Conservation (phyloP, 2,797 vertebrate genomes). For the Remorina albescens region DNA sequence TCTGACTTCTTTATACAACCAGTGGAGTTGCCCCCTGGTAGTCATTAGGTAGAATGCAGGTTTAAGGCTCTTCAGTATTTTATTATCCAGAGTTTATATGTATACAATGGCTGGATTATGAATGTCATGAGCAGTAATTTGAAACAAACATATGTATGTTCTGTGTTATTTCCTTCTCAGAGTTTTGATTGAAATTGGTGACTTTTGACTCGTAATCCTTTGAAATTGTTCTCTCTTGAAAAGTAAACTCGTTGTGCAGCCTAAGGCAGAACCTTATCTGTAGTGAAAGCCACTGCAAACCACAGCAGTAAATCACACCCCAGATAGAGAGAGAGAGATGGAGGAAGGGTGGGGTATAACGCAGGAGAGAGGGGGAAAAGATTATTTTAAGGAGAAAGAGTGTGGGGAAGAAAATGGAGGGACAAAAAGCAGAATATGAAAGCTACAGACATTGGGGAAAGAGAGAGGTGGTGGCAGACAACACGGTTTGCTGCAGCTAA, state of each 20-base stretch:
- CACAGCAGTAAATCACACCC: conserved; percentile 48
- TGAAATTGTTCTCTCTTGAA: conserved; percentile 19
- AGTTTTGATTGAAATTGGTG: conserved; percentile 24
- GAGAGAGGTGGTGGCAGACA: conserved; percentile 14
- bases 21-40: too few relatives aligned
- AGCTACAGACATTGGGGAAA: conserved; percentile 35
- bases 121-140: neutral
- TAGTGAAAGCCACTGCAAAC: conserved; percentile 29
- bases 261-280: conserved; percentile 36
- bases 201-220: conserved; percentile 21
- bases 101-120: neutral
- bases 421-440: conserved; percentile 39
- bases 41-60: too few relatives aligned
- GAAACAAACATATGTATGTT: conserved; percentile 2
- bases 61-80: too few relatives aligned
- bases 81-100: too few relatives aligned
- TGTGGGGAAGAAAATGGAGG: conserved; percentile 15
- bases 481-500: conserved; percentile 18
- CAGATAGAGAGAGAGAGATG: neutral
- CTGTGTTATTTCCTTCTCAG: conserved; percentile 10
- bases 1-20: too few relatives aligned
- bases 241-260: conserved; percentile 19
- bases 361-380: neutral
- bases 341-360: neutral
- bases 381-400: conserved; percentile 25